Evolutionary conservation across 2,888 invertebrate species (phyloP), one percentile per base, ranked within the genome.

Genomic region (Tiliacea aurago): DNA sequence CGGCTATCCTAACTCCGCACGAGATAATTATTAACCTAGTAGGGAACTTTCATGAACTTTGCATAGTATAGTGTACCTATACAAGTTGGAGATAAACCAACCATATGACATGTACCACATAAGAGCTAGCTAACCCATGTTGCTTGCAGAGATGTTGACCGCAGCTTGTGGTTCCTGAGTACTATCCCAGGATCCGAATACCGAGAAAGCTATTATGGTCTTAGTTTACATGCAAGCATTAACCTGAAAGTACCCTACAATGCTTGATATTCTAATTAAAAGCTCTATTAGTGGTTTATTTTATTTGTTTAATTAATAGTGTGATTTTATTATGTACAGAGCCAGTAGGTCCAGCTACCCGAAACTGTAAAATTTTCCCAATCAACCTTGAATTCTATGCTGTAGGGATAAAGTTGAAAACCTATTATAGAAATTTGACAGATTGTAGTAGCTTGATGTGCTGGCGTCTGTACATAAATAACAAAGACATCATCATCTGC

Each of bases 141-240:
- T 59, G 37, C 23, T 55, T 84, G 67, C 81, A 81, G 70, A 20
- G 49, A 67, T 51, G n/a, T 2, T 20, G 56, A 80, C 80, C 76
- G 28, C 80, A 80, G 2, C 6, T 2, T 81, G 81, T 28, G 84
- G 81, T 74, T 47, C 5, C 43, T 61, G 47, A 61, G 56, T 56
- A 51, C 43, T 6, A 18, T 10, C n/a, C 37, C 45, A 62, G 64
- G 66, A 63, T 18, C 23, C 28, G 7, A 49, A 41, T 6, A 56
- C 37, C 9, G 3, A 33, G 5, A 63, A 47, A 28, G 64, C 33
- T 83, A 65, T 59, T 62, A 41, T 13, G 18, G 41, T 56, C 37
- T 55, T 45, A 23, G 20, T 33, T 64, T 59, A 45, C n/a, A 47
- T 53, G 13, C 10, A n/a, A 37, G 28, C 15, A n/a, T 23, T 11